Evolutionary conservation across 64 coral and sea anemone species (phyloP).

Genomic region (Montipora efflorescens): DNA sequence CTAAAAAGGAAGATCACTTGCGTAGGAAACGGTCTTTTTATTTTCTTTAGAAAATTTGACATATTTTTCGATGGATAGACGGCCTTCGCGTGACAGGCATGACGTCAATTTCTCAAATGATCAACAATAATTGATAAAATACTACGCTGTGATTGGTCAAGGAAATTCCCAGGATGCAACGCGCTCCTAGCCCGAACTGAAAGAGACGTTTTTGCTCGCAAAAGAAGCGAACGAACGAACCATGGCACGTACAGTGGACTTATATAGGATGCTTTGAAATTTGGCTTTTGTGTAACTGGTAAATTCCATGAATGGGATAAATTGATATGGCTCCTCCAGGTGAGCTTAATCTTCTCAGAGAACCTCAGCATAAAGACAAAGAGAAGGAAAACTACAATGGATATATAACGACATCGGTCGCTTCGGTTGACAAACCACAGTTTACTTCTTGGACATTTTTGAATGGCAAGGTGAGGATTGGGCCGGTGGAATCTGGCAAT

Average conservation of each 20-base stretch:
- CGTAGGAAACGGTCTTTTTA: slow-evolving; percentile 49
- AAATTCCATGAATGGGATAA: slow-evolving; percentile 60
- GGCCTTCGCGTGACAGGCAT: slow-evolving; percentile 80
- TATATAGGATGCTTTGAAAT: slow-evolving; percentile 12
- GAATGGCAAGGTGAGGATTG: slow-evolving; percentile 90
- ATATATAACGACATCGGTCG: slow-evolving; percentile 90
- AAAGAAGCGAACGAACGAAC: slow-evolving; percentile 47
- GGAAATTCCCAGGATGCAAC: slow-evolving; percentile 40
- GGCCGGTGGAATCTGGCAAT: slow-evolving; percentile 88
- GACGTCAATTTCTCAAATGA: slow-evolving; percentile 84
- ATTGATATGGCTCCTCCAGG: slow-evolving; percentile 81
- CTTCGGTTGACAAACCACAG: slow-evolving; percentile 88
- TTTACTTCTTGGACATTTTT: slow-evolving; percentile 86
- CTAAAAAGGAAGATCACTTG: slow-evolving; percentile 58
- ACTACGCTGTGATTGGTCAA: slow-evolving; percentile 63
- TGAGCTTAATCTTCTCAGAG: slow-evolving; percentile 78
- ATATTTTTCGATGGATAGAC: slow-evolving; percentile 25
- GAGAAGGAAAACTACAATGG: slow-evolving; percentile 94
- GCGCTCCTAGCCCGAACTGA: slow-evolving; percentile 31
- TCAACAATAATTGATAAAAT: slow-evolving; percentile 89
- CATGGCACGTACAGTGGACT: slow-evolving; percentile 52
- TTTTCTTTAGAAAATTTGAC: slow-evolving; percentile 41
- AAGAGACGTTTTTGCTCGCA: slow-evolving; percentile 40
- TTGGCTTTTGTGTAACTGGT: slow-evolving; percentile 41
- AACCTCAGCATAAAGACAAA: slow-evolving; percentile 74